Percentiles rank a stretch among this genome's conserved stretches.
Evolutionary conservation across 2,888 invertebrate species (phyloP).

Genomic region (Rotaria magnacalcarata): DNA sequence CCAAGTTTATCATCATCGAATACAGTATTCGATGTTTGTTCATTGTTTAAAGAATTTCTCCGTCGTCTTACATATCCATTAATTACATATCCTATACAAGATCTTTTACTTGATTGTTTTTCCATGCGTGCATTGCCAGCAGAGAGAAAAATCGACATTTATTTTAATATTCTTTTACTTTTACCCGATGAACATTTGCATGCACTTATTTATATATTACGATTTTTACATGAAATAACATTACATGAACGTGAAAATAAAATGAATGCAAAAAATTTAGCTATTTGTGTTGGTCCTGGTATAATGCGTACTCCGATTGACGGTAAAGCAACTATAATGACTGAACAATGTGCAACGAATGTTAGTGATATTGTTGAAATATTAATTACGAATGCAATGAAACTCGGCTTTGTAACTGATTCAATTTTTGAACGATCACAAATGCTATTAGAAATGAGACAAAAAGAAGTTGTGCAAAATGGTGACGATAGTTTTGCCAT

Average conservation of each 20-base stretch:
- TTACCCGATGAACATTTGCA: slow-evolving; percentile 36
- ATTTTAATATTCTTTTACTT: slow-evolving; percentile 30
- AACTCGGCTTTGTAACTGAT: neutral
- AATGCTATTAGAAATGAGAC: neutral
- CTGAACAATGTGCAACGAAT: slow-evolving; percentile 11
- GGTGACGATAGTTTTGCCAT: slow-evolving; percentile 6
- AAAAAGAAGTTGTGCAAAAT: neutral
- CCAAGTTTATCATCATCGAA: slow-evolving; percentile 4
- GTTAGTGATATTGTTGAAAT: slow-evolving; percentile 24
- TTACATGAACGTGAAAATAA: slow-evolving; percentile 3
- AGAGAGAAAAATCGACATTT: slow-evolving; percentile 17
- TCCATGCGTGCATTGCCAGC: neutral
- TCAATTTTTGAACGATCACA: slow-evolving; percentile 20
- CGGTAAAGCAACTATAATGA: neutral
- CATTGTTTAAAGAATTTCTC: slow-evolving; percentile 29
- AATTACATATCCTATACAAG: neutral
- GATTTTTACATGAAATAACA: slow-evolving; percentile 31
- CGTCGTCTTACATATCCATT: neutral
- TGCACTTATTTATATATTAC: slow-evolving; percentile 26
- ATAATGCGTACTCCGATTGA: neutral
- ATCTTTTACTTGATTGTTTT: slow-evolving; percentile 33
- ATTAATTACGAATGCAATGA: neutral
- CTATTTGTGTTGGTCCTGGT: slow-evolving; percentile 28
- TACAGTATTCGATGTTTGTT: slow-evolving; percentile 14
- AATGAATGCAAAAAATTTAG: slow-evolving; percentile 31